Percentiles rank a stretch among this genome's conserved stretches.
These are phyloP conservation scores for Aphelenchoides fujianensis DNA, from an alignment of 1,140 invertebrate species.

Conservation along the genomic window DNA sequence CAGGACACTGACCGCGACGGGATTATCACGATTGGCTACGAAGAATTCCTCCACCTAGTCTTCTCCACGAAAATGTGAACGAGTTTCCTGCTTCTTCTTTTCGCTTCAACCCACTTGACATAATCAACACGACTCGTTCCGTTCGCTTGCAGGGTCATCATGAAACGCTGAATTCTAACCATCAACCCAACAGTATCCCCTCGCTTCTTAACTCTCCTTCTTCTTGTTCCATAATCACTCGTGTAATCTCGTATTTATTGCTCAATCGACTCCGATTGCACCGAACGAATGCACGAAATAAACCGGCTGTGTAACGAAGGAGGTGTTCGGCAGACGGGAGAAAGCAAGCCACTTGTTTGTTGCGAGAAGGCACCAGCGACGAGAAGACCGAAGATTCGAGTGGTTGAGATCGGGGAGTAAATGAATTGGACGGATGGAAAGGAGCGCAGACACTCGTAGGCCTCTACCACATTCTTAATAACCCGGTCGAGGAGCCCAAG, in stretches of 20 bases:
- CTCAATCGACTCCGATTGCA: not conserved
- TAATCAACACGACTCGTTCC: not conserved
- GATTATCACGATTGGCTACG: slow-evolving; percentile 90
- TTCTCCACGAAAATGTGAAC: slow-evolving; percentile 77
- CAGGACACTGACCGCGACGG: slow-evolving; percentile 91
- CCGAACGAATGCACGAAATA: too few species aligned
- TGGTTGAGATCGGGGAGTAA: not conserved
- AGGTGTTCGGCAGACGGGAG: too few species aligned
- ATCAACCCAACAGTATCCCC: not conserved
- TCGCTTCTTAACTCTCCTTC: not conserved
- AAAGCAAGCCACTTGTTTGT: not conserved
- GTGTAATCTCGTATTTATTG: not conserved
- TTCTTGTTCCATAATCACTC: not conserved
- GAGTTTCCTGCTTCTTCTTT: not conserved
- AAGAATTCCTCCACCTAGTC: slow-evolving; percentile 92
- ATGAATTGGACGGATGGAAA: not conserved
- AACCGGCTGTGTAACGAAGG: too few species aligned
- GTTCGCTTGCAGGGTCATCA: not conserved
- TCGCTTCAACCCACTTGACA: not conserved
- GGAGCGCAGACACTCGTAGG: too few species aligned
- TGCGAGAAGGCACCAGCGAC: not conserved
- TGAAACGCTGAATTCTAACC: not conserved
- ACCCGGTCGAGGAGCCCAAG: slow-evolving; percentile 30
- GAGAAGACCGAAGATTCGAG: not conserved
- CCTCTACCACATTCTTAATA: slow-evolving; percentile 42